phyloP scores from a whole-genome alignment of 2,113 vertebrate species.

The Sander vitreus region DNA sequence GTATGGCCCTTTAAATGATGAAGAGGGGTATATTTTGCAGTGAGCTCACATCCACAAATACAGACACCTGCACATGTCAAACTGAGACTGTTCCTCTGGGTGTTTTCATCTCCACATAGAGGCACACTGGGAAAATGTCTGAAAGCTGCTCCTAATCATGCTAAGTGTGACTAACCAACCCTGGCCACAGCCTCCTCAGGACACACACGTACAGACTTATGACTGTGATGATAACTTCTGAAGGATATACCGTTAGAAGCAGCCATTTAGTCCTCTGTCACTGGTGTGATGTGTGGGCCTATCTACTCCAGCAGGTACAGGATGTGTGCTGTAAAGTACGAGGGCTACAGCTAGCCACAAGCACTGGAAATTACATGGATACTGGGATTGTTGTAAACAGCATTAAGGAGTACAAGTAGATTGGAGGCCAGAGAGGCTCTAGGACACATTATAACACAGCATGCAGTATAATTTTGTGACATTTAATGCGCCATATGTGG shows the following conservation, averaged over 20 bases:
- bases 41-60: conserved; percentile 23
- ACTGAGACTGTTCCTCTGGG: conserved; percentile 38
- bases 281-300: conserved; percentile 5
- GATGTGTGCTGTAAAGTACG: not conserved
- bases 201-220: conserved; percentile 31
- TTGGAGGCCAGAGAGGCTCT: not conserved
- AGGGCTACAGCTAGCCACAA: not conserved
- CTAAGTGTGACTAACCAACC: conserved; percentile 66
- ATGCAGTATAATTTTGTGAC: not conserved
- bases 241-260: conserved; percentile 20
- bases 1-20: conserved; percentile 5
- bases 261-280: conserved; percentile 4
- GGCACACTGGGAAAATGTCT: conserved; percentile 38
- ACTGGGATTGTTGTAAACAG: not conserved
- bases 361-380: not conserved
- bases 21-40: conserved; percentile 7
- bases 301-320: not conserved
- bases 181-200: conserved; percentile 40
- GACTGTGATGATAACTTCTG: conserved; percentile 63
- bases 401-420: not conserved
- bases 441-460: not conserved
- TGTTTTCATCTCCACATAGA: conserved; percentile 59
- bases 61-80: conserved; percentile 45
- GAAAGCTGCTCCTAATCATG: conserved; percentile 63
- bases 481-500: not conserved